These are phyloP conservation scores for Galeopterus variegatus DNA, from an alignment of 2,113 vertebrate genomes.

Conservation along the genomic window DNA sequence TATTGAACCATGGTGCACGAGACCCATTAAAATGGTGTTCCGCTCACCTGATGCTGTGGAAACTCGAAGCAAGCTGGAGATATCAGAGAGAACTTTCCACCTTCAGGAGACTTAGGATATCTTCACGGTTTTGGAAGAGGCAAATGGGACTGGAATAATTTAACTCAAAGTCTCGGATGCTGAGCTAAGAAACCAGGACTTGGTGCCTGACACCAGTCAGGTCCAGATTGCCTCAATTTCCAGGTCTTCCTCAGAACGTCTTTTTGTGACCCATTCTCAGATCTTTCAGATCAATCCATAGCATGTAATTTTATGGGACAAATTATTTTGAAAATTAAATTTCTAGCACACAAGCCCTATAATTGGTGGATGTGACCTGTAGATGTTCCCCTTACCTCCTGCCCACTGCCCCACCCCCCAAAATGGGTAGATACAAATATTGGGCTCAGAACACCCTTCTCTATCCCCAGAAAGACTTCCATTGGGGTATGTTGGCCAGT, in stretches of 20 bases:
- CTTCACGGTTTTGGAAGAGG: neutral
- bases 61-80: neutral
- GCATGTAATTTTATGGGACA: neutral
- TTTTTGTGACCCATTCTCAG: fast-evolving
- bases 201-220: fast-evolving
- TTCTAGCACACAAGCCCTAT: neutral
- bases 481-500: neutral
- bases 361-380: neutral
- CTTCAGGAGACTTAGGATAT: neutral
- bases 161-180: neutral
- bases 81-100: fast-evolving
- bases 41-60: fast-evolving
- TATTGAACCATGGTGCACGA: neutral
- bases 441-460: neutral
- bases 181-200: neutral
- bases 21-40: neutral
- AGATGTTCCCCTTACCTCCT: neutral
- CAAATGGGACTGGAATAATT: neutral
- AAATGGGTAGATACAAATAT: neutral
- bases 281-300: neutral
- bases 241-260: neutral
- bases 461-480: neutral
- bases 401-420: too few relatives aligned
- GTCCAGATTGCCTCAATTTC: neutral
- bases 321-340: neutral